These are phyloP conservation scores for Drosophila kuntzei DNA, from an alignment of 2,888 invertebrate species.

Conservation along the genomic window DNA sequence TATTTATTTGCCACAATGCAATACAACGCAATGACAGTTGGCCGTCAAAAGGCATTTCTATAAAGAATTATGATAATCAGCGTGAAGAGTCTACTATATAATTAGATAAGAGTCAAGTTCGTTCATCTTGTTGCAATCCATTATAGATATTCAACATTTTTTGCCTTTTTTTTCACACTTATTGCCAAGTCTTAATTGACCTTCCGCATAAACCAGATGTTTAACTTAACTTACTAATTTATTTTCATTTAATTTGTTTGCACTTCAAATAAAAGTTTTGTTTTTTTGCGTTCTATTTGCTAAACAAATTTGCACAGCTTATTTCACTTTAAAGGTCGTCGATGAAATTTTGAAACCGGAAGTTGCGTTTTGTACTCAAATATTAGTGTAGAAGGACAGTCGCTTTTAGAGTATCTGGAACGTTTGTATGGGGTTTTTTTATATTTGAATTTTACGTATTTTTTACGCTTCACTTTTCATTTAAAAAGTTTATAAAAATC, in stretches of 20 bases:
- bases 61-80: slow-evolving; percentile 57
- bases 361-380: slow-evolving; percentile 4
- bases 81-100: slow-evolving; percentile 49
- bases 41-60: slow-evolving; percentile 51
- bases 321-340: slow-evolving; percentile 12
- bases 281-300: slow-evolving; percentile 2
- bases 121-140: slow-evolving; percentile 9
- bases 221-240: slow-evolving; percentile 26
- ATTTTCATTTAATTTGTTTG: slow-evolving; percentile 40
- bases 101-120: slow-evolving; percentile 51
- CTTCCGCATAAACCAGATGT: slow-evolving; percentile 25
- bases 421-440: too few species aligned
- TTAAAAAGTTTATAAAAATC: too few species aligned
- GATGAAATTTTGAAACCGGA: slow-evolving; percentile 9
- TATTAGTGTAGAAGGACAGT: neutral
- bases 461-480: too few species aligned
- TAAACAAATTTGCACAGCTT: slow-evolving; percentile 35
- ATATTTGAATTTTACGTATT: too few species aligned
- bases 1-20: slow-evolving; percentile 28
- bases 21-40: slow-evolving; percentile 55
- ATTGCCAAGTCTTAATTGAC: slow-evolving; percentile 30
- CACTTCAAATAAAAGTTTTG: slow-evolving; percentile 14
- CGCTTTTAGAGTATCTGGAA: too few species aligned
- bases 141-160: slow-evolving; percentile 36
- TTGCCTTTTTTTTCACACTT: slow-evolving; percentile 3